Evolutionary conservation across 92 coral and sea anemone genomes (phyloP).

Genomic region (Desmophyllum pertusum): DNA sequence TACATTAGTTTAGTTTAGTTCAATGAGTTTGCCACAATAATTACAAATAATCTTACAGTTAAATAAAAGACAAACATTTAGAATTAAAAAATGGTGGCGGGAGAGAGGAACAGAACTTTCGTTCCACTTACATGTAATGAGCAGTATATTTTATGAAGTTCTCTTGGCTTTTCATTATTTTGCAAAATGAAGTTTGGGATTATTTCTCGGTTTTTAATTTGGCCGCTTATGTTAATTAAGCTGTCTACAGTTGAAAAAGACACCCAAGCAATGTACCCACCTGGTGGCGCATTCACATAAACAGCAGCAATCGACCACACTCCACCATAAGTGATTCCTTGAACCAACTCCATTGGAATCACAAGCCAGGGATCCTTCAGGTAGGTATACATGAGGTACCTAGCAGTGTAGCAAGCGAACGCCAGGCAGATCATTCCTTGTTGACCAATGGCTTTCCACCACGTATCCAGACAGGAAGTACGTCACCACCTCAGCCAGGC

Average conservation of each 20-base stretch:
- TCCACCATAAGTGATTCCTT: slow-evolving; percentile 87
- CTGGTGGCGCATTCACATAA: slow-evolving; percentile 77
- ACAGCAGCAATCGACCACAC: slow-evolving; percentile 85
- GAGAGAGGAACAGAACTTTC: too few relatives aligned
- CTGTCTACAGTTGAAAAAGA: not conserved
- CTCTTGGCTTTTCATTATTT: too few relatives aligned
- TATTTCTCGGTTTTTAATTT: not conserved
- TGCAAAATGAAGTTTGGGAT: not conserved
- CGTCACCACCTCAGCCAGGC: slow-evolving; percentile 79
- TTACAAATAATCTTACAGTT: too few relatives aligned
- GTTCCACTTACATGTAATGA: too few relatives aligned
- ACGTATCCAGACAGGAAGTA: slow-evolving; percentile 65
- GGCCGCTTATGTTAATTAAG: not conserved
- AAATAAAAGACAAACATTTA: too few relatives aligned
- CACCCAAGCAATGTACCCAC: slow-evolving; percentile 18
- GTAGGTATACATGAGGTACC: slow-evolving; percentile 84
- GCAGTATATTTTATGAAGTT: too few relatives aligned
- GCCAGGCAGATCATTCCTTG: slow-evolving; percentile 81
- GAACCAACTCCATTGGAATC: slow-evolving; percentile 84
- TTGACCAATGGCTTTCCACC: slow-evolving; percentile 69
- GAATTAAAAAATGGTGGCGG: too few relatives aligned
- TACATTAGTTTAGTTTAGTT: too few relatives aligned
- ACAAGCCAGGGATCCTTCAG: slow-evolving; percentile 80
- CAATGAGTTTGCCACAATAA: too few relatives aligned
- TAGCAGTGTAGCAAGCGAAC: slow-evolving; percentile 83